Conservation (phyloP, 2,113 vertebrate genomes). For the Myiozetetes cayanensis region DNA sequence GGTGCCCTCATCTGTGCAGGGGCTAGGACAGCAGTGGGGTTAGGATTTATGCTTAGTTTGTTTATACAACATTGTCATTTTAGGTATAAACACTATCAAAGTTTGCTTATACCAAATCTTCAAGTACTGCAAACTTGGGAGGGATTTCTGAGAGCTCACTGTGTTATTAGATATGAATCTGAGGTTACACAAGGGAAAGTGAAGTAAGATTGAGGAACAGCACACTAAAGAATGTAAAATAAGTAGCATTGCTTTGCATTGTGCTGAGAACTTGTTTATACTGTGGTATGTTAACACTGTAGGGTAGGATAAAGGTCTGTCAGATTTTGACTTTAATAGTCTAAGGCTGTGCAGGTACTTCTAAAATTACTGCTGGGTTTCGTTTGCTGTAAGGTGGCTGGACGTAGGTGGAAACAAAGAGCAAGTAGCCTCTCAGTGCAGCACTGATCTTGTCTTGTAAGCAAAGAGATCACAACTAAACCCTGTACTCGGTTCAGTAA, state of each 20-base stretch:
- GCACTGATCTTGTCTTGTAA: not conserved
- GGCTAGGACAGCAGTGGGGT: not conserved
- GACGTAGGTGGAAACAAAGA: not conserved
- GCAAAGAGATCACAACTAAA: not conserved
- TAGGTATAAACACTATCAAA: not conserved
- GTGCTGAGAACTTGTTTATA: not conserved
- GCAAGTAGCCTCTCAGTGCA: not conserved
- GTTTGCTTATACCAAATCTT: slow-evolving; percentile 61
- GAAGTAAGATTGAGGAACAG: not conserved
- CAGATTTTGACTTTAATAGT: not conserved
- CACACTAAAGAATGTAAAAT: not conserved
- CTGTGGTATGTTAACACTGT: not conserved
- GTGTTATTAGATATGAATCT: not conserved
- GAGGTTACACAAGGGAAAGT: not conserved
- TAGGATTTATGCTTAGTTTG: not conserved
- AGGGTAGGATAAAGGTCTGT: not conserved
- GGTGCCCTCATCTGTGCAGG: not conserved
- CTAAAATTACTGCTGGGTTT: not conserved
- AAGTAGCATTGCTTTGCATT: not conserved
- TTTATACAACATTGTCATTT: not conserved
- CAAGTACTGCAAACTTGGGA: not conserved
- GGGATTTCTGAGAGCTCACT: not conserved
- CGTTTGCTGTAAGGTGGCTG: not conserved
- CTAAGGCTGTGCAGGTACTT: not conserved
- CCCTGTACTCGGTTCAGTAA: rapidly evolving